These are phyloP conservation scores for Seriola dumerili DNA, from an alignment of 2,113 vertebrate genomes.

Conservation along the genomic window DNA sequence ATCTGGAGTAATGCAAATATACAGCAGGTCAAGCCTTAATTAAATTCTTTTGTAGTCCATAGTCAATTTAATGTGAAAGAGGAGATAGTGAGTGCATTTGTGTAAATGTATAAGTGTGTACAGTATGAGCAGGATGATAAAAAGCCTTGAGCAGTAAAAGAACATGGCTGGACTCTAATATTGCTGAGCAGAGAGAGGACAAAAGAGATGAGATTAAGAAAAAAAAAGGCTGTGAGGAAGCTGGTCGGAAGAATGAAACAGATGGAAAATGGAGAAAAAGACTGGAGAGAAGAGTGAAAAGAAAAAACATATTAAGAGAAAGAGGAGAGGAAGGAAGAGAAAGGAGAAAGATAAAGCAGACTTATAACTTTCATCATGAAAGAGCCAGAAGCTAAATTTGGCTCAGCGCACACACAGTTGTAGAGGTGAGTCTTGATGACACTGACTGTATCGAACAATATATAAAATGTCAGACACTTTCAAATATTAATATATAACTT, in stretches of 20 bases:
- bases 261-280: slow-evolving; percentile 1
- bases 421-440: not conserved
- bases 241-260: slow-evolving; percentile 16
- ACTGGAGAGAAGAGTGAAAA: not conserved
- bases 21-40: not conserved
- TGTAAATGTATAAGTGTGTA: not conserved
- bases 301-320: no score
- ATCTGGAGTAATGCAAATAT: slow-evolving; percentile 21
- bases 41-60: not conserved
- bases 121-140: slow-evolving; percentile 2
- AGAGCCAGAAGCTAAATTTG: slow-evolving; percentile 21
- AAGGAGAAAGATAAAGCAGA: slow-evolving; percentile 7
- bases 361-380: slow-evolving; percentile 38
- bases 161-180: slow-evolving; percentile 40
- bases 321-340: not conserved
- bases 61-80: slow-evolving; percentile 8
- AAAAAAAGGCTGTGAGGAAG: not conserved
- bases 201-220: slow-evolving; percentile 30
- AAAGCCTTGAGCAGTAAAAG: slow-evolving; percentile 17
- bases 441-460: not conserved
- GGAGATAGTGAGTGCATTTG: not conserved
- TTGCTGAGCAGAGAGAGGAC: slow-evolving; percentile 25
- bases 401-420: slow-evolving; percentile 4
- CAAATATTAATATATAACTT: slow-evolving; percentile 14
- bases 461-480: not conserved